Evolutionary conservation across 2,888 invertebrate species (phyloP).

Genomic region (Biston betularia): DNA sequence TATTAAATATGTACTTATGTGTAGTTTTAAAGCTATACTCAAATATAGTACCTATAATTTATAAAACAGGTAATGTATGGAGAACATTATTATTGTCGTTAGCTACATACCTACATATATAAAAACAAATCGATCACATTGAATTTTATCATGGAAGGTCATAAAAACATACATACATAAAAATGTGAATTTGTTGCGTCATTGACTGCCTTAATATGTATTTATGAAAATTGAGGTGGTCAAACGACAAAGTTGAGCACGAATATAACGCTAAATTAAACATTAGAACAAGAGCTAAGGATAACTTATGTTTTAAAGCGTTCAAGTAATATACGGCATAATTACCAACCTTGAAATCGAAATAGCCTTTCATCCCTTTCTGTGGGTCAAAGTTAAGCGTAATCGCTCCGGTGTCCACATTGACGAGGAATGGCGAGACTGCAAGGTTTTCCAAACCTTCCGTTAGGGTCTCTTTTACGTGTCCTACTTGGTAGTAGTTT

Average conservation of each 20-base stretch:
- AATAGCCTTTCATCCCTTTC: constrained; percentile 98
- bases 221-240: neutral
- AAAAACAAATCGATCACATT: neutral
- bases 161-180: too few species aligned
- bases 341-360: constrained; percentile 97
- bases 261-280: neutral
- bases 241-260: neutral
- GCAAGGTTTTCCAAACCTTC: constrained; percentile 94
- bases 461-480: constrained; percentile 92
- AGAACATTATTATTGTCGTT: too few species aligned
- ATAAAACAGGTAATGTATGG: too few species aligned
- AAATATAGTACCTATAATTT: too few species aligned
- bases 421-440: constrained; percentile 93
- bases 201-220: neutral
- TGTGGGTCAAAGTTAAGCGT: constrained; percentile 97
- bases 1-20: too few species aligned
- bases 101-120: too few species aligned
- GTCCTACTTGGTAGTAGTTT: constrained; percentile 92
- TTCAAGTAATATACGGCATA: constrained; percentile 63
- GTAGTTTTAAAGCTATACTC: too few species aligned
- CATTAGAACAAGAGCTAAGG: neutral
- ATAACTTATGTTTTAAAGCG: too few species aligned
- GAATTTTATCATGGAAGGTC: neutral
- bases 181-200: neutral
- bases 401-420: constrained; percentile 93